A percentile compares a stretch with the other conserved stretches of the same genome.
These are phyloP conservation scores for Polypedilum pembai DNA, from an alignment of 1,140 invertebrate species.

Conservation along the genomic window DNA sequence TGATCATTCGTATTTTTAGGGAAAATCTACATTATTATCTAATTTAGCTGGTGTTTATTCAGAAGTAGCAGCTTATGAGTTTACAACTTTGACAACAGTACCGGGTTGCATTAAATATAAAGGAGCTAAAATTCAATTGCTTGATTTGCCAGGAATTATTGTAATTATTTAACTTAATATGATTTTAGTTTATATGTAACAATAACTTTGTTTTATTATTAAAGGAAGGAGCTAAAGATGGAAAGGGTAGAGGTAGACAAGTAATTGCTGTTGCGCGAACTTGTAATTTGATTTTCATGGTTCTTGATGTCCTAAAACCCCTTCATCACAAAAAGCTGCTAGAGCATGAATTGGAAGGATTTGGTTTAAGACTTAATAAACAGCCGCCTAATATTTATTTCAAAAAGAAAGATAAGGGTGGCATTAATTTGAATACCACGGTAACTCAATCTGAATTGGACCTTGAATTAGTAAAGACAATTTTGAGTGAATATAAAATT, in stretches of 20 bases:
- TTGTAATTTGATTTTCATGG: constrained; percentile 96
- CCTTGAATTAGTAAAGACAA: constrained; percentile 89
- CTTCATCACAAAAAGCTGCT: constrained; percentile 91
- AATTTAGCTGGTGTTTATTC: constrained; percentile 98
- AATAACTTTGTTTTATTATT: too few relatives aligned
- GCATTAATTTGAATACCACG: constrained; percentile 80
- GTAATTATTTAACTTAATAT: constrained; percentile 40
- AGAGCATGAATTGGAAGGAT: constrained; percentile 98
- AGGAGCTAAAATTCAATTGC: constrained; percentile 96
- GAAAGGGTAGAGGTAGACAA: constrained; percentile 95
- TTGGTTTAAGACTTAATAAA: constrained; percentile 94
- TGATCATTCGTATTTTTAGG: constrained; percentile 40
- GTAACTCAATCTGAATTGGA: constrained; percentile 93
- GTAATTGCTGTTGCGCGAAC: constrained; percentile 99
- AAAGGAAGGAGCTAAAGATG: constrained; percentile 83
- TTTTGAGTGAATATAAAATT: constrained; percentile 96
- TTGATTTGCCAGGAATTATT: constrained; percentile 99
- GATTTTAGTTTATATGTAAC: too few relatives aligned
- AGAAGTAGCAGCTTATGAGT: constrained; percentile 99
- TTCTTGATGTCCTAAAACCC: constrained; percentile 96
- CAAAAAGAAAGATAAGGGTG: constrained; percentile 93
- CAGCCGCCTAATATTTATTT: constrained; percentile 95
- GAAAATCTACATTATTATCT: constrained; percentile 94
- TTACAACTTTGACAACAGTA: constrained; percentile 98
- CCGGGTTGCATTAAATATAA: constrained; percentile 99